Evolutionary conservation across 2,113 vertebrate species (phyloP), one percentile per base, ranked within the genome.

Genomic region (Willisornis vidua): DNA sequence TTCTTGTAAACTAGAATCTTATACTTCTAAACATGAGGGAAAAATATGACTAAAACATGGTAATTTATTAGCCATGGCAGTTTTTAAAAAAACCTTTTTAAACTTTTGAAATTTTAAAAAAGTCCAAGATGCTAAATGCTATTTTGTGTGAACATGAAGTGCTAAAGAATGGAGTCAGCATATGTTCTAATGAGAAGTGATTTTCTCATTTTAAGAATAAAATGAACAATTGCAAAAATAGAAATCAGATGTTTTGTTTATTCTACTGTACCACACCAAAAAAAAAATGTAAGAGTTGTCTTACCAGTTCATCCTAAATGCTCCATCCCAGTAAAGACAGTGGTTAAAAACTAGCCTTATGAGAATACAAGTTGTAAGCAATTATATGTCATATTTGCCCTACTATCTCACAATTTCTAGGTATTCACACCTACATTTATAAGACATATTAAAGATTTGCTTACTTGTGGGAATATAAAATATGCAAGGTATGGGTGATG

Each of bases 351-450:
- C 2, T 61, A 24, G 10, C 23, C 20, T 72, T 8, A 57, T 62
- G 22, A 51, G 24, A 67, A 74, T 12, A 2, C 7, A 61, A 74
- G 41, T 7, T 0, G 0, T 8, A 16, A 82, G 12, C 7, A 61
- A 37, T 12, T 18, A 29, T 7, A 39, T 4, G 3, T 46, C 41
- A 1, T 14, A 15, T 12, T 46, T 68, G 9, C 23, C 25, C 22
- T 20, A 9, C 10, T 10, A 12, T 18, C 10, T 84, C 37, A 54
- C 37, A 72, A 5, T 2, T 7, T 41, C 9, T 12, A 48, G 8
- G 7, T 35, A 66, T 39, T 66, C 22, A 5, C 16, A 66, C 19
- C 11, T 35, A 23, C 2, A 11, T 43, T 35, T 52, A 19, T 57
- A 23, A 5, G 25, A 16, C 14, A 14, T 25, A 61, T 29, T 82